Evolutionary conservation across 2,888 invertebrate species (phyloP), one percentile per base, ranked within the genome.

Genomic region (Ennomos erosarius): DNA sequence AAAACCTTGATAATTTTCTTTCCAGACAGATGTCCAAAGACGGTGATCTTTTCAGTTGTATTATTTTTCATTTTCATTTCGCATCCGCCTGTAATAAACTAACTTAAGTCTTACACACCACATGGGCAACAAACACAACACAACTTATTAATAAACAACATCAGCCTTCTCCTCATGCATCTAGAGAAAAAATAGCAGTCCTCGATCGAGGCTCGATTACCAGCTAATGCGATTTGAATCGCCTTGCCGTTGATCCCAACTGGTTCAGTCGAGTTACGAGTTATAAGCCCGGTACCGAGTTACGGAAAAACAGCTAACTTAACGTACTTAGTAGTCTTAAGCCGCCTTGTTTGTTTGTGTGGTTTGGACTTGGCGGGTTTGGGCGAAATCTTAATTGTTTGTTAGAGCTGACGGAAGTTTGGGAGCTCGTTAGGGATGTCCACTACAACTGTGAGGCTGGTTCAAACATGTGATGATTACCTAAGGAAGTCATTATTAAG

Each of bases 141-240:
- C 10, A 11, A 34, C 40, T 53, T 50, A 57, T 53, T 44, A 49
- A 53, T 40, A 49, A 47, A 57, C 43, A 47, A 57, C 43, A n/a
- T 3, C 36, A 51, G 33, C 47, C 47, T 43, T 37, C 46, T 35
- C 36, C 42, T 35, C 26, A 40, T 42, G 52, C 33, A 52, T 16
- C 11, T 42, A 48, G 49, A 48, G 61, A 40, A 59, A 50, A 60
- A 57, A 59, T 55, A 55, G 59, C 36, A 13, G 57, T 48, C 62
- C 52, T 38, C 49, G 59, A 66, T 67, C 63, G 64, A 55, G 56
- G 78, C 77, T 79, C 79, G 78, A 83, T 82, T 73, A 75, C 60
- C 33, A 65, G 76, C 71, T 90, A 89, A 90, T 89, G 82, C 85
- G 84, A 88, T 88, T 88, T 83, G 75, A 71, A 77, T 80, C 73